phyloP scores from a whole-genome alignment of 2,797 vertebrate genomes.

The Melanotaenia nigrans region DNA sequence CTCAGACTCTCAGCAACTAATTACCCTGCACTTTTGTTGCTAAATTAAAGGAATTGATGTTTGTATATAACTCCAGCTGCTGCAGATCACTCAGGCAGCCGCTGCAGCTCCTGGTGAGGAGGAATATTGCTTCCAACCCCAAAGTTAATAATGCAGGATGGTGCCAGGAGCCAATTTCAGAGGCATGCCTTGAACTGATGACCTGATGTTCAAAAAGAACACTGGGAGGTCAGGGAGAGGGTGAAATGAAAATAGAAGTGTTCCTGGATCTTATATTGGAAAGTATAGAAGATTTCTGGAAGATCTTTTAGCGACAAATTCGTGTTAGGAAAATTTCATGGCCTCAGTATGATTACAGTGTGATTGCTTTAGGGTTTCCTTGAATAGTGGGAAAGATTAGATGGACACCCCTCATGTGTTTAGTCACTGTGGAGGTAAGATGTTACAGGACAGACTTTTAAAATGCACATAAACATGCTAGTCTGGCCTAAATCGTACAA shows the following conservation, averaged over 20 bases:
- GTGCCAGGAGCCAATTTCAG: slow-evolving; percentile 55
- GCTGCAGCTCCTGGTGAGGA: slow-evolving; percentile 27
- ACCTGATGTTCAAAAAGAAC: slow-evolving; percentile 37
- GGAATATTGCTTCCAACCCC: slow-evolving; percentile 49
- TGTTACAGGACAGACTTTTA: too few species aligned
- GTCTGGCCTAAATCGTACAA: too few species aligned
- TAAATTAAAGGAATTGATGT: slow-evolving; percentile 65
- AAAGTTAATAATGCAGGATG: slow-evolving; percentile 54
- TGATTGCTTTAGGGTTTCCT: too few species aligned
- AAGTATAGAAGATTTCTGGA: background rate
- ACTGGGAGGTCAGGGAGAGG: slow-evolving; percentile 33
- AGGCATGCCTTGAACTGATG: slow-evolving; percentile 65
- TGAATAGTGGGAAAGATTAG: too few species aligned
- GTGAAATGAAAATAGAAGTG: slow-evolving; percentile 18
- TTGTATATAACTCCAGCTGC: slow-evolving; percentile 49
- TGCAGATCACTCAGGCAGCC: slow-evolving; percentile 37
- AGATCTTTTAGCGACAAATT: slow-evolving; percentile 8
- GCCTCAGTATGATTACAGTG: background rate
- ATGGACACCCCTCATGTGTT: too few species aligned
- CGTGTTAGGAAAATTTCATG: slow-evolving; percentile 12
- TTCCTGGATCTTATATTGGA: slow-evolving; percentile 4
- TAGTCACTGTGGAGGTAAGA: too few species aligned
- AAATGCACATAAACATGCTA: too few species aligned
- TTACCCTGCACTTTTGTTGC: slow-evolving; percentile 57
- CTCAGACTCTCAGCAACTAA: slow-evolving; percentile 45